Evolutionary conservation across 2,113 vertebrate genomes (phyloP).

Genomic region (Seriola quinqueradiata): DNA sequence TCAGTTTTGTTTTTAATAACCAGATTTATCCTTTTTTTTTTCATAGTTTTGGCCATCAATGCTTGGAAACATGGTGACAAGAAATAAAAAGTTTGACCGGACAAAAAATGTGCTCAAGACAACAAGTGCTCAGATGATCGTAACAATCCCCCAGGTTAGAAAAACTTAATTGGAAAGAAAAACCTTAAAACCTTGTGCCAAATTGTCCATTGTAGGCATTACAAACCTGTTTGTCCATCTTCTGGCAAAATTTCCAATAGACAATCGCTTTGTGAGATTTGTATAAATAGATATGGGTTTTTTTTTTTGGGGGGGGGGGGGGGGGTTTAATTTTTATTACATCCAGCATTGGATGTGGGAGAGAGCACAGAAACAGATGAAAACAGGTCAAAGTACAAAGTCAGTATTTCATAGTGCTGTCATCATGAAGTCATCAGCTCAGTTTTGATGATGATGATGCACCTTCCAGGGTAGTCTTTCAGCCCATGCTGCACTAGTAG

Average conservation of each 20-base stretch:
- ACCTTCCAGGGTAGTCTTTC: slow-evolving; percentile 55
- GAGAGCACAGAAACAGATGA: slow-evolving; percentile 38
- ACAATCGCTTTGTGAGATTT: not conserved
- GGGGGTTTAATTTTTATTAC: too few relatives aligned
- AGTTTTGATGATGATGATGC: slow-evolving; percentile 47
- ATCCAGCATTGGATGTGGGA: not conserved
- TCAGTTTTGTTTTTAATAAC: not conserved
- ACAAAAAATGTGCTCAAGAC: not conserved
- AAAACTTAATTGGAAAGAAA: not conserved
- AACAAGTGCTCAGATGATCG: not conserved
- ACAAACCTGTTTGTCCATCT: slow-evolving; percentile 6
- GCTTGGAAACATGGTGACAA: not conserved
- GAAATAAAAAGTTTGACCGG: too few relatives aligned
- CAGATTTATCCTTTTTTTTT: not conserved
- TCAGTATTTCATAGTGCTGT: slow-evolving; percentile 45
- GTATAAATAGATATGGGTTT: not conserved
- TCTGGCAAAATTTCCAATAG: not conserved
- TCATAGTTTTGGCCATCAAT: not conserved
- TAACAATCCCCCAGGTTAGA: not conserved
- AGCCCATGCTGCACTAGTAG: slow-evolving; percentile 30
- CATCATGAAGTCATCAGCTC: slow-evolving; percentile 54
- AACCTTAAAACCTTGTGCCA: not conserved
- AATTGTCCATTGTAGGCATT: not conserved
- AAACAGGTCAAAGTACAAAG: slow-evolving; percentile 10
- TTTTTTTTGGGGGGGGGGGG: too few relatives aligned